These are phyloP conservation scores for Brachylomia viminalis DNA, from an alignment of 2,888 invertebrate genomes.

Conservation along the genomic window DNA sequence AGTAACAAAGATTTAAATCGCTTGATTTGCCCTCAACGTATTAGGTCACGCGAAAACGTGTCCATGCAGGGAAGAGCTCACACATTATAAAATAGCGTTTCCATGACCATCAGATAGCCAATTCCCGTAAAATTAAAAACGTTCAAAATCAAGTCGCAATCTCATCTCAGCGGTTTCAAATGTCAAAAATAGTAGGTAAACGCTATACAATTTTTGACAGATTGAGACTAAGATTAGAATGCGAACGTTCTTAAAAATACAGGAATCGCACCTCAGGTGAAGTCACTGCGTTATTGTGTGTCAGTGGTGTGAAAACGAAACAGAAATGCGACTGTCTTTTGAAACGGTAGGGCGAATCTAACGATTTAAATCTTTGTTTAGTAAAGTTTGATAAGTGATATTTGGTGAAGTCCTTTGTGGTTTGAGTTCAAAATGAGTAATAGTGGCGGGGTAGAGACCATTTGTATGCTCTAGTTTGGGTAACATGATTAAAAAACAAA, in stretches of 20 bases:
- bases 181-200: too few relatives aligned
- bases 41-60: not conserved
- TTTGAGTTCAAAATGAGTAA: not conserved
- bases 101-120: not conserved
- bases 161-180: too few relatives aligned
- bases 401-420: not conserved
- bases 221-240: too few relatives aligned
- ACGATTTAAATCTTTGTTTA: not conserved
- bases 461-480: not conserved
- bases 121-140: too few relatives aligned
- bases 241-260: too few relatives aligned
- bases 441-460: not conserved
- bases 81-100: not conserved
- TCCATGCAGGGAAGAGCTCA: not conserved
- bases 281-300: not conserved
- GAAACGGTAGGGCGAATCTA: not conserved
- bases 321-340: not conserved
- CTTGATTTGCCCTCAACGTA: not conserved
- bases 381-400: conserved; percentile 14
- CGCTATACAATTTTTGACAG: too few relatives aligned
- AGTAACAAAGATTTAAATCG: not conserved
- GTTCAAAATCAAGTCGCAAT: too few relatives aligned
- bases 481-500: not conserved
- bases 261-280: too few relatives aligned
- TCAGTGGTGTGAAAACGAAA: not conserved